These are phyloP conservation scores for Metalampra italica DNA, from an alignment of 2,888 invertebrate species.

Conservation along the genomic window DNA sequence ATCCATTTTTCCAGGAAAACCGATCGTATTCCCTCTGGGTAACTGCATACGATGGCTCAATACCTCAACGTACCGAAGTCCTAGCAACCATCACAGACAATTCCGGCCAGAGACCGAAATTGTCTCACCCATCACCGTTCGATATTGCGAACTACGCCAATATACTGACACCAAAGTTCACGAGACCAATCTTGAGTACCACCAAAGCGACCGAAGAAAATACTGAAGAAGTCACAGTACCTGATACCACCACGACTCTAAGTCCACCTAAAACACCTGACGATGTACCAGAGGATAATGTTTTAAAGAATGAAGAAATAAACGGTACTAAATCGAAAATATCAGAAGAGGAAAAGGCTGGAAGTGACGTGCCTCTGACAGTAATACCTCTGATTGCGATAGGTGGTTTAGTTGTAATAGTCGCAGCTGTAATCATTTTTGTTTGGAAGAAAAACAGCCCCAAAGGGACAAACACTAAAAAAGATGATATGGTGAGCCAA, in stretches of 20 bases:
- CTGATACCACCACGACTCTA: constrained; percentile 48
- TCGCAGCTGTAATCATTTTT: constrained; percentile 82
- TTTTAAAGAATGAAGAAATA: constrained; percentile 35
- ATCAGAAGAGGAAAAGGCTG: constrained; percentile 55
- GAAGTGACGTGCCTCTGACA: constrained; percentile 79
- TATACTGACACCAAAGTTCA: constrained; percentile 33
- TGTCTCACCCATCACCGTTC: constrained; percentile 49
- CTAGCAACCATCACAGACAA: constrained; percentile 58
- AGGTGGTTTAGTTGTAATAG: constrained; percentile 82
- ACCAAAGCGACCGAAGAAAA: constrained; percentile 50
- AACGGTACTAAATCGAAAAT: constrained; percentile 32
- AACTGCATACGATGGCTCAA: constrained; percentile 57
- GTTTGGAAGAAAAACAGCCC: constrained; percentile 84
- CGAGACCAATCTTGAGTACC: constrained; percentile 38
- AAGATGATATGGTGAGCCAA: constrained; percentile 85
- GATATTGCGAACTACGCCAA: constrained; percentile 32
- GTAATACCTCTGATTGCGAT: constrained; percentile 85
- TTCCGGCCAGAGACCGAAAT: constrained; percentile 42
- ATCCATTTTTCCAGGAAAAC: constrained; percentile 50
- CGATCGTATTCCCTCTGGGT: constrained; percentile 66
- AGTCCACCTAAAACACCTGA: constrained; percentile 43
- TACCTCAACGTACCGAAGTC: constrained; percentile 63
- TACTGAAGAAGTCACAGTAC: constrained; percentile 45
- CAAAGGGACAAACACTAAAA: constrained; percentile 81
- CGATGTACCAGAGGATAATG: constrained; percentile 36